Evolutionary conservation across 2,113 vertebrate genomes (phyloP).

Genomic region (cattle (Bos taurus)): DNA sequence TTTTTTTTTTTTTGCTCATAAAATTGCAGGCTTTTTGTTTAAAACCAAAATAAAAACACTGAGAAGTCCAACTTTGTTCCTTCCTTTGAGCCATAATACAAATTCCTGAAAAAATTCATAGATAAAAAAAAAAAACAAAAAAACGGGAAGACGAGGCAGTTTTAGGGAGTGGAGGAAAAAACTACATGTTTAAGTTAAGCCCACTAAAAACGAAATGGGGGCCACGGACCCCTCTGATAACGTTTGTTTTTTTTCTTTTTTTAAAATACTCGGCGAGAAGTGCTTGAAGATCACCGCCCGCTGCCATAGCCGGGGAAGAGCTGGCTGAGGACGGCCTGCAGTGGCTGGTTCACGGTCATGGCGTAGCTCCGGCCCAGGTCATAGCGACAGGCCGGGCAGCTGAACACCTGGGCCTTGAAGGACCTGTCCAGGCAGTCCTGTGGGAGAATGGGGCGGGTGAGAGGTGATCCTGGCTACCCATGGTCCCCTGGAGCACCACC

Average conservation of each 20-base stretch:
- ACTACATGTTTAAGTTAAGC: constrained; percentile 79
- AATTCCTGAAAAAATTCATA: constrained; percentile 55
- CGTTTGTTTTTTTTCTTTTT: neutral
- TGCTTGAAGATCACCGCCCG: constrained; percentile 89
- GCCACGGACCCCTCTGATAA: neutral
- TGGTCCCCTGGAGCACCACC: neutral
- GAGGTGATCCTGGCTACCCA: neutral
- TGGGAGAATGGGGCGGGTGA: accelerated
- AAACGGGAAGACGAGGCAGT: constrained; percentile 57
- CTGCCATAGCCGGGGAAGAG: constrained; percentile 97
- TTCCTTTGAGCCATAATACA: constrained; percentile 39
- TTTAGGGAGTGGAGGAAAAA: neutral
- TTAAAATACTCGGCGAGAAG: constrained; percentile 53
- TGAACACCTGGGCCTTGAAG: constrained; percentile 94
- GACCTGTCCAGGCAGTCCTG: constrained; percentile 97
- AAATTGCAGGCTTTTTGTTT: neutral
- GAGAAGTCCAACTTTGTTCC: constrained; percentile 24
- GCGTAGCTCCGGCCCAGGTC: constrained; percentile 90
- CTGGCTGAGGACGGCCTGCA: constrained; percentile 92
- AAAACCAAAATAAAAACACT: neutral
- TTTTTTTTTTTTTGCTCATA: constrained; percentile 15
- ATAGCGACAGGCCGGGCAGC: constrained; percentile 93
- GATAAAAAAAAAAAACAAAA: constrained; percentile 24
- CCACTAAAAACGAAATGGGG: neutral
- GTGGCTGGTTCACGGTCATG: constrained; percentile 89